Evolutionary conservation across 2,888 invertebrate genomes (phyloP).

Genomic region (Lasioglossum oenotherae): DNA sequence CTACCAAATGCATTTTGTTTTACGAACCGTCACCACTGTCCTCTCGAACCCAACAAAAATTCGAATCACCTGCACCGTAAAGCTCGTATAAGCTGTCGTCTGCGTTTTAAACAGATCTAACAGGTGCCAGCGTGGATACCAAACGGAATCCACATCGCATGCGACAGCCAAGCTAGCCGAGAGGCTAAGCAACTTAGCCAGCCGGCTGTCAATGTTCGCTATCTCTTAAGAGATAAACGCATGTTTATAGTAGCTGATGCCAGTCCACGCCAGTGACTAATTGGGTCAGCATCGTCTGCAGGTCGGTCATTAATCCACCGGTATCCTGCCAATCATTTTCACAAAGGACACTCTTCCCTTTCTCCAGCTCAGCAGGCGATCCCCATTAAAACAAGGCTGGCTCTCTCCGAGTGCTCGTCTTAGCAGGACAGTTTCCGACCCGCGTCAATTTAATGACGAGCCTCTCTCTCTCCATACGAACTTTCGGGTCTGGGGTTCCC

Average conservation of each 20-base stretch:
- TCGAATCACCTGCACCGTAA: not conserved
- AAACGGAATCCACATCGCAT: not conserved
- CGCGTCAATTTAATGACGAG: not conserved
- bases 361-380: not conserved
- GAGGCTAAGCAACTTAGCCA: not conserved
- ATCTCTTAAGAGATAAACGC: not conserved
- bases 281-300: not conserved
- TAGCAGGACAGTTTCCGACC: not conserved
- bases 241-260: not conserved
- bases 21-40: not conserved
- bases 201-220: not conserved
- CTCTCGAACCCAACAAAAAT: not conserved
- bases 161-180: not conserved
- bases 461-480: not conserved
- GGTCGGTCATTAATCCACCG: not conserved
- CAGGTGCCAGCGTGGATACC: not conserved
- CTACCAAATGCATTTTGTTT: not conserved
- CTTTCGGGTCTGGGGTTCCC: not conserved
- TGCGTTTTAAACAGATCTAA: not conserved
- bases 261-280: not conserved
- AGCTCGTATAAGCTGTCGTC: not conserved
- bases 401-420: not conserved
- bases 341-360: not conserved
- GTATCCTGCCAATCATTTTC: not conserved
- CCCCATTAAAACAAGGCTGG: not conserved